Conservation (phyloP, 2,888 invertebrate species). For the Muscina levida region DNA sequence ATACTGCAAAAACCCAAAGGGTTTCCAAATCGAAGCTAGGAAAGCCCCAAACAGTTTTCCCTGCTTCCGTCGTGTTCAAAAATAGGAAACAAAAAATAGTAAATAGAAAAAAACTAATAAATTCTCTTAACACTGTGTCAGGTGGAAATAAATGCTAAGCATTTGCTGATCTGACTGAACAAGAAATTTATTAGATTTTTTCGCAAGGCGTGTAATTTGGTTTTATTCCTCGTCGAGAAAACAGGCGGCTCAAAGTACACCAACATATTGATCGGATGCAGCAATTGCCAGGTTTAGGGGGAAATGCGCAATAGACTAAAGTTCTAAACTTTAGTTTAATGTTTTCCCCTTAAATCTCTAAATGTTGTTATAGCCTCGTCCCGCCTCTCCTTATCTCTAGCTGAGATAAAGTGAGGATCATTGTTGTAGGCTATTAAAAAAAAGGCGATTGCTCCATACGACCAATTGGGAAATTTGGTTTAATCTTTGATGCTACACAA, state of each 20-base stretch:
- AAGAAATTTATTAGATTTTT: neutral
- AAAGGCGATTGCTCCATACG: slow-evolving; percentile 62
- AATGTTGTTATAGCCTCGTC: neutral
- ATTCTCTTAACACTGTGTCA: too few relatives aligned
- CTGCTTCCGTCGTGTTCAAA: too few relatives aligned
- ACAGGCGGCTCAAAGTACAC: slow-evolving; percentile 61
- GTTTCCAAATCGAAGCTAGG: slow-evolving; percentile 34
- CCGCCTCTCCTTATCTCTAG: slow-evolving; percentile 16
- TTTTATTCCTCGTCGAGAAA: slow-evolving; percentile 46
- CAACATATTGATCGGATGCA: slow-evolving; percentile 64
- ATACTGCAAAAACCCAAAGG: slow-evolving; percentile 61
- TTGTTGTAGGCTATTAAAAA: too few relatives aligned
- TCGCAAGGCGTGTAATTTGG: slow-evolving; percentile 48
- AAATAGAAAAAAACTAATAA: too few relatives aligned
- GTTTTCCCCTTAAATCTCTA: neutral
- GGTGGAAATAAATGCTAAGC: neutral
- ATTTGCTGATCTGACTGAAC: neutral
- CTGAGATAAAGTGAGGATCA: too few relatives aligned
- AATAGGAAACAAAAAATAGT: too few relatives aligned
- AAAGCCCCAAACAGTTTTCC: neutral
- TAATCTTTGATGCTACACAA: slow-evolving; percentile 57
- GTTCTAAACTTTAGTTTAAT: slow-evolving; percentile 16
- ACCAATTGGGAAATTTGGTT: slow-evolving; percentile 65
- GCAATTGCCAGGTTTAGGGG: slow-evolving; percentile 43
- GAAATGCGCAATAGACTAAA: neutral